Percentiles rank a stretch among this genome's conserved stretches.
Evolutionary conservation across 2,888 invertebrate species (phyloP).

Genomic region (Catocala sponsa): DNA sequence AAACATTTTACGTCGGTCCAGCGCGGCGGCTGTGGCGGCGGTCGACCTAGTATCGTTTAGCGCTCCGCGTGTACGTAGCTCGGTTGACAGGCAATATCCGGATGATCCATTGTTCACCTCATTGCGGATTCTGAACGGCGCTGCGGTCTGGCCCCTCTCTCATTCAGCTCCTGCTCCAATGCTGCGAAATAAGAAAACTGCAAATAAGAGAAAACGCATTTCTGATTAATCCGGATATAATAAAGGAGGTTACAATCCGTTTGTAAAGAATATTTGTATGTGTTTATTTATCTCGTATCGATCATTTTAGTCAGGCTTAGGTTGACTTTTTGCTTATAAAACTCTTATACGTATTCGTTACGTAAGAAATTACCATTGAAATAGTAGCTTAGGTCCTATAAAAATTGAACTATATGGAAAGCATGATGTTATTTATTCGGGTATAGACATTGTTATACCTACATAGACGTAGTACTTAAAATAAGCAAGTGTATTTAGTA

Average conservation of each 20-base stretch:
- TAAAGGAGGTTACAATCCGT: slow-evolving; percentile 36
- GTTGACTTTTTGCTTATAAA: not conserved
- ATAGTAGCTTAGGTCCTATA: too few species aligned
- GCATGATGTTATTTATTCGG: too few species aligned
- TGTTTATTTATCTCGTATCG: slow-evolving; percentile 17
- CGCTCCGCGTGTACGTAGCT: slow-evolving; percentile 64
- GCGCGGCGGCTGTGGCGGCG: slow-evolving; percentile 33
- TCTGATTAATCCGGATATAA: slow-evolving; percentile 52
- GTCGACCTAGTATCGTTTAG: slow-evolving; percentile 62
- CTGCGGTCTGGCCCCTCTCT: slow-evolving; percentile 64
- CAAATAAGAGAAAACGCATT: slow-evolving; percentile 63
- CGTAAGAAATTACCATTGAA: too few species aligned
- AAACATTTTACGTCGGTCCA: slow-evolving; percentile 51
- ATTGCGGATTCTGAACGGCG: slow-evolving; percentile 80
- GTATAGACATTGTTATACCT: too few species aligned
- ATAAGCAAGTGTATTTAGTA: too few species aligned
- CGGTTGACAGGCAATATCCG: slow-evolving; percentile 85
- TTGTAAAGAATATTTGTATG: slow-evolving; percentile 23
- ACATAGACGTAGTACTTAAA: too few species aligned
- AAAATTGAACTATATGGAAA: too few species aligned
- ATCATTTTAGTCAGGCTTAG: slow-evolving; percentile 18
- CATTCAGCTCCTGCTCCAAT: slow-evolving; percentile 60
- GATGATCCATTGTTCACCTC: slow-evolving; percentile 85
- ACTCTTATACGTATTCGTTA: too few species aligned
- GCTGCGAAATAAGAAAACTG: slow-evolving; percentile 62